These are phyloP conservation scores for Craseonycteris thonglongyai DNA, from an alignment of 2,113 vertebrate species.

Conservation along the genomic window DNA sequence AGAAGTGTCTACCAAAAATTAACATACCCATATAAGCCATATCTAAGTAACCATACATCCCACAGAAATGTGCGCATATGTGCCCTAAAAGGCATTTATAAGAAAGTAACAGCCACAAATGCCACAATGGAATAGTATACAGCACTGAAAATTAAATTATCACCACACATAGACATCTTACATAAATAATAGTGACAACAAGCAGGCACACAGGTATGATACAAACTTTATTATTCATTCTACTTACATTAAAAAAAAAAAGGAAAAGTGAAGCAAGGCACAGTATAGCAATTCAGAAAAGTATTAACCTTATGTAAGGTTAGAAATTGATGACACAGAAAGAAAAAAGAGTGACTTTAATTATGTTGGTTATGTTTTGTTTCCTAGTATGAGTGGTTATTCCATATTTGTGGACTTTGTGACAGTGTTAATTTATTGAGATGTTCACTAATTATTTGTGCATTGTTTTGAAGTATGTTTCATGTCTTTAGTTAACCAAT, in stretches of 20 bases:
- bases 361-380: not conserved
- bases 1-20: not conserved
- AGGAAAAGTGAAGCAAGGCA: not conserved
- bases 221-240: not conserved
- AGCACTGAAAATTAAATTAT: not conserved
- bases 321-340: not conserved
- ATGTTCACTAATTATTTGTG: not conserved
- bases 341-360: not conserved
- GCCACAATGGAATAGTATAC: not conserved
- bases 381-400: not conserved
- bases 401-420: not conserved
- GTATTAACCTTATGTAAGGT: not conserved
- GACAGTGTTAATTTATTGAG: not conserved
- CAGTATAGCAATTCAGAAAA: not conserved
- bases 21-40: not conserved
- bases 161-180: not conserved
- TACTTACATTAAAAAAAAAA: not conserved
- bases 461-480: not conserved
- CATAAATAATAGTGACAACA: not conserved
- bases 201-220: not conserved
- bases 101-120: not conserved
- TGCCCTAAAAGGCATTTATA: not conserved
- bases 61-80: not conserved
- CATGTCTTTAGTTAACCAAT: not conserved
- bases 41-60: not conserved